Evolutionary conservation across 1,140 invertebrate species (phyloP).

Genomic region (Microplitis demolitor): DNA sequence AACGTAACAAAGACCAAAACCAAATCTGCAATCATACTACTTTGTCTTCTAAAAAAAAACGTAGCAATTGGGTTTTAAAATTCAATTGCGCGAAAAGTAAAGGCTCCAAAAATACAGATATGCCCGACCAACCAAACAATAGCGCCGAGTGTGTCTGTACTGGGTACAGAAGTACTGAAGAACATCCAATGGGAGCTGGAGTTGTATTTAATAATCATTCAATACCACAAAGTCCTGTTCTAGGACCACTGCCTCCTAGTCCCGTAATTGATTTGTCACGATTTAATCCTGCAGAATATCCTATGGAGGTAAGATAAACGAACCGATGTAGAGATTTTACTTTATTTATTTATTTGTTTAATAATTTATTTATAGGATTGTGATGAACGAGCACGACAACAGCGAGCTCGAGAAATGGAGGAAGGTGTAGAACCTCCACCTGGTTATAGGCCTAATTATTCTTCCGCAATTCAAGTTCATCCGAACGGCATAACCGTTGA

Average conservation of each 20-base stretch:
- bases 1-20: slow-evolving; percentile 55
- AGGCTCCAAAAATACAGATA: slow-evolving; percentile 59
- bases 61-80: slow-evolving; percentile 67
- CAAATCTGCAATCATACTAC: slow-evolving; percentile 54
- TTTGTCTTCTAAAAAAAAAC: slow-evolving; percentile 62
- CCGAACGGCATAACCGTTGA: slow-evolving; percentile 67
- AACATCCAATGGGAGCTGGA: slow-evolving; percentile 62
- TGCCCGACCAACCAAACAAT: slow-evolving; percentile 57
- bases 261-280: slow-evolving; percentile 66
- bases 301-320: slow-evolving; percentile 56
- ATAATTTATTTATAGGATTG: slow-evolving; percentile 62
- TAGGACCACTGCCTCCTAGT: slow-evolving; percentile 52
- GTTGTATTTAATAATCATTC: slow-evolving; percentile 61
- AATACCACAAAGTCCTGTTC: slow-evolving; percentile 50
- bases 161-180: slow-evolving; percentile 66
- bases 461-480: slow-evolving; percentile 60
- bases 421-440: slow-evolving; percentile 75
- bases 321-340: neutral
- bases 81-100: slow-evolving; percentile 67
- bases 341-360: neutral
- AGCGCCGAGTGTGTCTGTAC: slow-evolving; percentile 68
- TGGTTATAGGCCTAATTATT: slow-evolving; percentile 62
- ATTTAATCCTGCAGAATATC: slow-evolving; percentile 67
- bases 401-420: slow-evolving; percentile 76
- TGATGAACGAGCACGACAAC: slow-evolving; percentile 72